These are phyloP conservation scores for Atopsyche davidsoni DNA, from an alignment of 1,140 invertebrate species.

Conservation along the genomic window DNA sequence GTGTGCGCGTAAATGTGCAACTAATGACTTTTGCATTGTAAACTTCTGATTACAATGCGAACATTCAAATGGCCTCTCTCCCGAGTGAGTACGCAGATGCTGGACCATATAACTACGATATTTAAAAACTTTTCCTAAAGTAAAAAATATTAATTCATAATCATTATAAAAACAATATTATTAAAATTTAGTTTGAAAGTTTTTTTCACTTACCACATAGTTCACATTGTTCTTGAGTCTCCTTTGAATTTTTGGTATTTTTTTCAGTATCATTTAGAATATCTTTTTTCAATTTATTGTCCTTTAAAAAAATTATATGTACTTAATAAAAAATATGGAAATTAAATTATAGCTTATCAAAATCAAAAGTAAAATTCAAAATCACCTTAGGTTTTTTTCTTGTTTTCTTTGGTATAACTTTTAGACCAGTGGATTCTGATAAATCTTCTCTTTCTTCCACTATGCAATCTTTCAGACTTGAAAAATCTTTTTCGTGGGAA, in stretches of 20 bases:
- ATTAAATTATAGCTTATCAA: too few relatives aligned
- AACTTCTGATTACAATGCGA: conserved; percentile 25
- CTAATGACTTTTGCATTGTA: conserved; percentile 18
- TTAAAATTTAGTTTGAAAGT: conserved; percentile 7
- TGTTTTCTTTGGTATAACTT: too few relatives aligned
- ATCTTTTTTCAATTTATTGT: too few relatives aligned
- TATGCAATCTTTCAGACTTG: too few relatives aligned
- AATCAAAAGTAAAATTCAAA: too few relatives aligned
- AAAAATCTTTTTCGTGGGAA: too few relatives aligned
- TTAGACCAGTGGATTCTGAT: too few relatives aligned
- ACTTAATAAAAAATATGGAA: conserved; percentile 8
- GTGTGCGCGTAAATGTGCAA: conserved; percentile 21
- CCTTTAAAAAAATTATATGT: too few relatives aligned
- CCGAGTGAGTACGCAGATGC: conserved; percentile 25
- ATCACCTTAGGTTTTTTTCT: too few relatives aligned
- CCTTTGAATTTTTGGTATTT: conserved; percentile 13
- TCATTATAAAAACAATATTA: conserved; percentile 2
- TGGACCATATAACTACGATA: conserved; percentile 26
- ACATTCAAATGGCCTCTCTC: conserved; percentile 25
- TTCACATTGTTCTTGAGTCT: conserved; percentile 26
- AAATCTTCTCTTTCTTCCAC: too few relatives aligned
- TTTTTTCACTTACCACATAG: conserved; percentile 22
- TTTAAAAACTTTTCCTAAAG: conserved; percentile 28
- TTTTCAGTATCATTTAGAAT: background rate
- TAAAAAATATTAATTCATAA: conserved; percentile 5